Base-by-base conservation (phyloP, 1,140 invertebrate genomes). In the Elymnias hypermnestra region DNA sequence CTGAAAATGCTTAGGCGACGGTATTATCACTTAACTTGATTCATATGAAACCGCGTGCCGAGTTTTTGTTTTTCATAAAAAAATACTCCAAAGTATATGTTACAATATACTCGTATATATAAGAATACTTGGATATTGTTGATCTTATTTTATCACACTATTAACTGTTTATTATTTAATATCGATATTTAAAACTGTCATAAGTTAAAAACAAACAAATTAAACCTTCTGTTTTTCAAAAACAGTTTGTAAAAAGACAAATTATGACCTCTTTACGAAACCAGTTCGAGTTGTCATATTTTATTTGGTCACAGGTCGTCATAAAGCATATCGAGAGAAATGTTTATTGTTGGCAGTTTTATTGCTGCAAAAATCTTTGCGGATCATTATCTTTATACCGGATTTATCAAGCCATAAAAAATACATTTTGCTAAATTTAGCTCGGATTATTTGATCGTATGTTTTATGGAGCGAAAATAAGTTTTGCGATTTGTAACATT, bases 261-360 rank as follows among this genome's bases (percentile, higher is more conserved):
- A 40, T 26, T 28, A 18, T 28, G 23, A 28, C 38, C 38, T 17
- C 37, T 39, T 39, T 40, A n/a, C 25, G 14, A 28, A 40, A 40
- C 38, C 38, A 26, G 38, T 26, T 9, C 23, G 28, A 17, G 25
- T 23, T 18, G 33, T 14, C 33, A 36, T 36, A 40, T 28, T 26
- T 40, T 10, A 28, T 28, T 28, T 25, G 26, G 40, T 29, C 40
- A 29, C 23, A 29, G 10, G 28, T 43, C 28, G n/a, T 28, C 14
- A 45, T 45, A 45, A 45, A 45, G 13, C 43, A 37, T 45, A 38
- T 29, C 43, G 43, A 9, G 35, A 38, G 35, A 38, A 33, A 21
- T 29, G 43, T 46, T 38, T 46, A 37, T 29, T 46, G 35, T 29
- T 23, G 43, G 35, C 22, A 13, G 37, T 21, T 46, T 46, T 38